Evolutionary conservation across 1,140 invertebrate genomes (phyloP).

Genomic region (Armadillidium nasatum): DNA sequence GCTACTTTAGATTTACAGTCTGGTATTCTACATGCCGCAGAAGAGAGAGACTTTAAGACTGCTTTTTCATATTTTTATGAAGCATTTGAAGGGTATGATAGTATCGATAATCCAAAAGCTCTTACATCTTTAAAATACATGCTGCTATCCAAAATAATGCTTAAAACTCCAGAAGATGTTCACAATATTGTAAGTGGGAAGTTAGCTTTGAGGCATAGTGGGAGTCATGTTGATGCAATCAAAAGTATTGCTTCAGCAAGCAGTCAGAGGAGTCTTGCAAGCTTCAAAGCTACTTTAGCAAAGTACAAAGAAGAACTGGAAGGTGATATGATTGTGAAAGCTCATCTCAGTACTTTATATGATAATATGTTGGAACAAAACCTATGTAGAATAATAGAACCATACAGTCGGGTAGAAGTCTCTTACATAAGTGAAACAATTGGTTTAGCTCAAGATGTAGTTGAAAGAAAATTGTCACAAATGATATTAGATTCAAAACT

Average conservation of each 20-base stretch:
- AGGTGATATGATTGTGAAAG: conserved; percentile 92
- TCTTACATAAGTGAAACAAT: conserved; percentile 78
- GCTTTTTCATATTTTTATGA: conserved; percentile 99
- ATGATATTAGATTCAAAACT: conserved; percentile 99
- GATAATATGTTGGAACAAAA: conserved; percentile 99
- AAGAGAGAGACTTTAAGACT: conserved; percentile 99
- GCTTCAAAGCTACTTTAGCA: conserved; percentile 84
- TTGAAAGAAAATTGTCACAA: conserved; percentile 98
- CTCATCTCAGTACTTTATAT: conserved; percentile 93
- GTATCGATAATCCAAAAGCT: conserved; percentile 85
- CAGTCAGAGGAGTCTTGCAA: conserved; percentile 89
- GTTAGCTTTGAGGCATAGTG: conserved; percentile 91
- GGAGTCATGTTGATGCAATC: conserved; percentile 95
- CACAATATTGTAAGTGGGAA: conserved; percentile 93
- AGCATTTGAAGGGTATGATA: conserved; percentile 99
- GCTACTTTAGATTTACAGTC: conserved; percentile 95
- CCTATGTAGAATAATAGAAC: conserved; percentile 95
- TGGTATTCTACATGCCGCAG: conserved; percentile 95
- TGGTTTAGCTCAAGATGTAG: conserved; percentile 78
- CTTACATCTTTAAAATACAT: conserved; percentile 95
- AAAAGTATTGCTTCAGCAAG: conserved; percentile 91
- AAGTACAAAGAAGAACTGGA: conserved; percentile 84
- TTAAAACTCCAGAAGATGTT: conserved; percentile 93
- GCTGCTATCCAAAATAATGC: conserved; percentile 97
- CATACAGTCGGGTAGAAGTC: conserved; percentile 93